Conservation (phyloP, 2,888 invertebrate genomes). For the Leistus spinibarbis region DNA sequence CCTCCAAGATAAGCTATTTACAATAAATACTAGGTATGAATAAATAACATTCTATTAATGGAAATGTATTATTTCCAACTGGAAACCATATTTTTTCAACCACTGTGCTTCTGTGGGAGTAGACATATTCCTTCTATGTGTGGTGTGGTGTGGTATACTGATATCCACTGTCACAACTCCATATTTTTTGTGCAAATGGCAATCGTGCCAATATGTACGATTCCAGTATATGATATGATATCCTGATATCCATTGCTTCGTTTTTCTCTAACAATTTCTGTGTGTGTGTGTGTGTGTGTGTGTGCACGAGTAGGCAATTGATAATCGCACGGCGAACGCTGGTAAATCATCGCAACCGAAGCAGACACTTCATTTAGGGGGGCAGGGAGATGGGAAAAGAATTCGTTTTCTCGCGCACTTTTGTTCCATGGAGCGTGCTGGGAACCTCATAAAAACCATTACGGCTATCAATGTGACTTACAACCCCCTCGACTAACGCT, state of each 20-base stretch:
- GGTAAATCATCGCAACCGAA: constrained; percentile 25
- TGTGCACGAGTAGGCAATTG: constrained; percentile 2
- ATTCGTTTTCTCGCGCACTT: constrained; percentile 8
- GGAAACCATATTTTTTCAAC: neutral
- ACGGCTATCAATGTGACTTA: constrained; percentile 37
- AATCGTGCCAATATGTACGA: too few relatives aligned
- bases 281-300: neutral
- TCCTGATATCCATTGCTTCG: neutral
- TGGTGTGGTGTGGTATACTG: neutral
- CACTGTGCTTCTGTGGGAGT: neutral
- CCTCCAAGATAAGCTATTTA: too few relatives aligned
- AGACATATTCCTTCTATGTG: neutral
- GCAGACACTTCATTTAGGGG: constrained; percentile 30
- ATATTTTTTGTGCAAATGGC: too few relatives aligned
- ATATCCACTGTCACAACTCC: neutral
- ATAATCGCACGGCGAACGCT: constrained; percentile 18
- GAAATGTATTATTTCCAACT: neutral
- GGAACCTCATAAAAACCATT: constrained; percentile 34
- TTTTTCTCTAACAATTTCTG: neutral
- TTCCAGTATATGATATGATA: neutral
- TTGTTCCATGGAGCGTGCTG: constrained; percentile 20
- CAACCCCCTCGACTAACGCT: neutral
- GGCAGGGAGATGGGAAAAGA: constrained; percentile 14
- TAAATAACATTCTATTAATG: neutral
- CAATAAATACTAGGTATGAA: too few relatives aligned